These are phyloP conservation scores for Reticulitermes lucifugus DNA, from an alignment of 2,888 invertebrate genomes.

Conservation along the genomic window DNA sequence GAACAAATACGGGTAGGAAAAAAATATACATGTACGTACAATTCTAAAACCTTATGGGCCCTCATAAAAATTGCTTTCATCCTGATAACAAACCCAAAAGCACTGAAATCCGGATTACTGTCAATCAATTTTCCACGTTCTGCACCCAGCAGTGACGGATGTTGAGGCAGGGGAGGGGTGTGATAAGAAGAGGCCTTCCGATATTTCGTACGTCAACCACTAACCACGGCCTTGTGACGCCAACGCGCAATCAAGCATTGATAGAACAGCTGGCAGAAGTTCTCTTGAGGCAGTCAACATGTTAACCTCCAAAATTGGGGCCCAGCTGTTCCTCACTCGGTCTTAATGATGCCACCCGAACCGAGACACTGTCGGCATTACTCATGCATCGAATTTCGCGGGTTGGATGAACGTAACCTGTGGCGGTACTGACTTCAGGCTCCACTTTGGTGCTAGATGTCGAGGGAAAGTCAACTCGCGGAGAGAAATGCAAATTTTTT, in stretches of 20 bases:
- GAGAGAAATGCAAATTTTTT: too few species aligned
- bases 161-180: neutral
- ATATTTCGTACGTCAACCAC: neutral
- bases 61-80: neutral
- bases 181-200: neutral
- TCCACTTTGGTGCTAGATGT: too few species aligned
- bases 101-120: neutral
- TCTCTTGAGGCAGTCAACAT: neutral
- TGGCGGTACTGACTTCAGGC: neutral
- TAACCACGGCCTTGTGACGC: neutral
- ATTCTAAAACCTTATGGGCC: neutral
- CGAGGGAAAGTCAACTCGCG: too few species aligned
- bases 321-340: neutral
- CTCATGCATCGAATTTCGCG: neutral
- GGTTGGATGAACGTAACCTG: neutral
- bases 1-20: too few species aligned
- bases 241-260: neutral
- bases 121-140: neutral
- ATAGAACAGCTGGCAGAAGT: neutral
- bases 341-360: neutral
- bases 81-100: neutral
- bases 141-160: neutral
- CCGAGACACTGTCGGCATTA: neutral
- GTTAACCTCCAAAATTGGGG: neutral
- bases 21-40: too few species aligned